phyloP scores from a whole-genome alignment of 2,888 invertebrate genomes.

The Hypselothyrea guttata region DNA sequence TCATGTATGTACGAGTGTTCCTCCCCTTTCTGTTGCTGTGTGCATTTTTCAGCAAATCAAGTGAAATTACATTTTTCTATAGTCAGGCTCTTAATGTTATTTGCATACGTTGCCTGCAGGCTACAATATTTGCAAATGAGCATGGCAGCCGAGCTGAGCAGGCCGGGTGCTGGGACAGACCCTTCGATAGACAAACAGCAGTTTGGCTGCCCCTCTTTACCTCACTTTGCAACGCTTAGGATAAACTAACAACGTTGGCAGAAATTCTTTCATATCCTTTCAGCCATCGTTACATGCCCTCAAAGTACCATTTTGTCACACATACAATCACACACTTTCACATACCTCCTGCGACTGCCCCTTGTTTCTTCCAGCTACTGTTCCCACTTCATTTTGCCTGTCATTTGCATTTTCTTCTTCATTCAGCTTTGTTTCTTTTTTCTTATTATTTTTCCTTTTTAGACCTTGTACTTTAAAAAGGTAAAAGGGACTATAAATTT shows the following conservation, averaged over 20 bases:
- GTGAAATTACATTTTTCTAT: slow-evolving; percentile 77
- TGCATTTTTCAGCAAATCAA: slow-evolving; percentile 76
- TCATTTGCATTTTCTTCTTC: slow-evolving; percentile 68
- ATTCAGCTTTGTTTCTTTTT: slow-evolving; percentile 12
- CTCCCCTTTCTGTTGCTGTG: slow-evolving; percentile 30
- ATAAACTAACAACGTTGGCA: slow-evolving; percentile 69
- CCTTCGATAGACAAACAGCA: slow-evolving; percentile 13
- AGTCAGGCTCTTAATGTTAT: slow-evolving; percentile 69
- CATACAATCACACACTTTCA: slow-evolving; percentile 19
- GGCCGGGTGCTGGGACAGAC: slow-evolving; percentile 11
- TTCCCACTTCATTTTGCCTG: slow-evolving; percentile 44
- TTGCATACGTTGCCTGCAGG: slow-evolving; percentile 76
- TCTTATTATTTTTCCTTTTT: background rate
- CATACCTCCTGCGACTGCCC: slow-evolving; percentile 4
- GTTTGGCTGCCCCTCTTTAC: slow-evolving; percentile 4
- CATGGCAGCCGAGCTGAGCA: slow-evolving; percentile 23
- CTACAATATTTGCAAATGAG: slow-evolving; percentile 76
- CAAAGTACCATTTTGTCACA: slow-evolving; percentile 74
- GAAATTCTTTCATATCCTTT: slow-evolving; percentile 75
- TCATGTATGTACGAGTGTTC: no score
- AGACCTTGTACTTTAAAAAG: no score
- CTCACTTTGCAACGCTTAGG: background rate
- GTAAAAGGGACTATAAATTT: no score
- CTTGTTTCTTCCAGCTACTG: slow-evolving; percentile 3
- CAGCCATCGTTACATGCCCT: slow-evolving; percentile 73